A percentile compares a stretch with the other conserved stretches of the same genome.
These are phyloP conservation scores for Pheosia tremula DNA, from an alignment of 2,888 invertebrate species.

Conservation along the genomic window DNA sequence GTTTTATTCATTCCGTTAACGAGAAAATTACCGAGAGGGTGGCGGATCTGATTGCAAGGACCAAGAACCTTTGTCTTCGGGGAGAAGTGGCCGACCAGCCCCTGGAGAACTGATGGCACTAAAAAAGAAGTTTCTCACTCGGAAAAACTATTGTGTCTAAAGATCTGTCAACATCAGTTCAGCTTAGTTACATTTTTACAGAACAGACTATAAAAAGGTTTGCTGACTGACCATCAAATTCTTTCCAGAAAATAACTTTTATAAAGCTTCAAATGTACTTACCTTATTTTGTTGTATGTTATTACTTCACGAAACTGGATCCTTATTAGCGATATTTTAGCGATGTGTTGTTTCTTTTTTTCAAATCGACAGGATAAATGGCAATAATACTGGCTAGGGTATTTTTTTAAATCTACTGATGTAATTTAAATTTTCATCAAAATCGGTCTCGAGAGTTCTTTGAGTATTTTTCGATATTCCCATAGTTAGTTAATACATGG, in stretches of 20 bases:
- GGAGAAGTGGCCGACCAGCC: slow-evolving; percentile 77
- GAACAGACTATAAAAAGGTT: background rate
- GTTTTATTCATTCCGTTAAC: slow-evolving; percentile 84
- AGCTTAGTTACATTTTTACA: too few relatives aligned
- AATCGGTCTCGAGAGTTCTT: too few relatives aligned
- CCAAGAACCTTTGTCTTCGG: slow-evolving; percentile 77
- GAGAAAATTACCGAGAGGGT: slow-evolving; percentile 82
- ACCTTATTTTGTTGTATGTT: slow-evolving; percentile 13
- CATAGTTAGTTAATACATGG: too few relatives aligned
- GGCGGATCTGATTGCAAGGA: slow-evolving; percentile 81
- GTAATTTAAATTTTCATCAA: too few relatives aligned
- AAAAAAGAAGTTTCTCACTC: slow-evolving; percentile 70
- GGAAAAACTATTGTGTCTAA: slow-evolving; percentile 50
- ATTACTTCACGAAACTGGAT: too few relatives aligned
- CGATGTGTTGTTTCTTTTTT: too few relatives aligned
- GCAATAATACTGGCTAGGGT: too few relatives aligned
- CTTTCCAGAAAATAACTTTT: slow-evolving; percentile 25
- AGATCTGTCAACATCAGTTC: slow-evolving; percentile 7
- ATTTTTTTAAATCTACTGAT: too few relatives aligned
- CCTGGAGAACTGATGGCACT: slow-evolving; percentile 67
- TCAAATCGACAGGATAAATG: too few relatives aligned
- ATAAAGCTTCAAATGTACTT: slow-evolving; percentile 10
- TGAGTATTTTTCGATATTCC: too few relatives aligned
- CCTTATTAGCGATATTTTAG: too few relatives aligned
- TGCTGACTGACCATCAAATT: slow-evolving; percentile 23